Base-by-base conservation (phyloP, 2,113 vertebrate genomes). In the Ascaphus truei region DNA sequence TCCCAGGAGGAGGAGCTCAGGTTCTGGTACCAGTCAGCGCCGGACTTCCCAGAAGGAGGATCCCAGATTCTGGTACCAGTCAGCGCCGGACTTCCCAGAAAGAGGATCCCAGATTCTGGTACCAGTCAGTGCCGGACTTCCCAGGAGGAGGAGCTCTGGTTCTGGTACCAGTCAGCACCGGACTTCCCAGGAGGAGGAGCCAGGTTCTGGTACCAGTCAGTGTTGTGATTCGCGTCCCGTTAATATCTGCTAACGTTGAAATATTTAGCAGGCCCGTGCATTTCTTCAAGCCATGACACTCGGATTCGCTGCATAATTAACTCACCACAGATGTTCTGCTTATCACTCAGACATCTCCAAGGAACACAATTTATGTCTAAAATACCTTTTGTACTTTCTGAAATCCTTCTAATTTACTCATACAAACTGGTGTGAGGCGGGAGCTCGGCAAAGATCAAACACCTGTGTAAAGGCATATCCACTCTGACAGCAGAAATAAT, bases 281-380 rank as follows among this genome's bases (percentile, higher is more conserved):
- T 71, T 39, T 47, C 57, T 71, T 71, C 52, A 71, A 71, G 67
- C 57, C 67, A 45, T 71, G 45, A 60, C 67, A 71, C 52, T 71
- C 57, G 67, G 33, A 36, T 51, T 61, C 45, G 39, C 57, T 71
- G 67, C 67, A 71, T 71, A 71, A 71, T 71, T 71, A 71, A 71
- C 67, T 71, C 16, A 10, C 56, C 61, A 71, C 67, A 71, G 67
- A 71, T 71, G 67, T 71, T 71, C 67, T 61, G 57, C 67, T 71
- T 71, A 71, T 71, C 67, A 71, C 56, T 71, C 67, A 71, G 56
- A 71, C 45, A 45, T 71, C 67, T 71, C 67, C 34, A 52, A 71
- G 67, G 67, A 71, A 71, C 67, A 61, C 60, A 71, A 71, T 71
- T 71, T 56, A 71, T 71, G 67, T 71, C 67, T 71, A 60, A 61